Conservation (phyloP, 2,113 vertebrate species). For the Oenanthe melanoleuca region DNA sequence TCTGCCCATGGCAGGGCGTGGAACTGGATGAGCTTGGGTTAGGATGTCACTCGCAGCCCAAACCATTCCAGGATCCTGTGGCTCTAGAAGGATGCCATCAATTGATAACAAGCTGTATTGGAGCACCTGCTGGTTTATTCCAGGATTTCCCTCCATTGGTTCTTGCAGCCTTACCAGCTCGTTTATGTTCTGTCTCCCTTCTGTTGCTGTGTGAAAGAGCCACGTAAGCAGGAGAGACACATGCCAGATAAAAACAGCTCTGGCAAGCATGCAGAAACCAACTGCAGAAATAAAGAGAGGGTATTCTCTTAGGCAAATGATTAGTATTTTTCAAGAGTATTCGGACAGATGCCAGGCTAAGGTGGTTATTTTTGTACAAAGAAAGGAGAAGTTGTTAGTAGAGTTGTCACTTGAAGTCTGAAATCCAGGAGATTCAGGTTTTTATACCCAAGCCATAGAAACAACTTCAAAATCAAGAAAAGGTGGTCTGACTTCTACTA, state of each 20-base stretch:
- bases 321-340: not conserved
- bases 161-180: not conserved
- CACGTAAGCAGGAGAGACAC: not conserved
- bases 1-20: not conserved
- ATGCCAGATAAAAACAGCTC: constrained; percentile 3
- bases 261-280: not conserved
- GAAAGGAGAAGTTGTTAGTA: not conserved
- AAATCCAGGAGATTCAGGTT: not conserved
- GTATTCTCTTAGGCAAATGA: not conserved
- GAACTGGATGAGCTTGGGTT: not conserved
- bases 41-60: not conserved
- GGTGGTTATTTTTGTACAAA: not conserved
- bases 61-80: not conserved
- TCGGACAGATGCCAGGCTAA: not conserved
- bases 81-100: not conserved
- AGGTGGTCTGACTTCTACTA: not conserved
- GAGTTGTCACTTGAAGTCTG: not conserved
- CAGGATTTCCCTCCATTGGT: not conserved
- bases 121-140: not conserved
- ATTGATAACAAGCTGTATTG: not conserved
- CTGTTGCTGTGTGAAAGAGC: constrained; percentile 25
- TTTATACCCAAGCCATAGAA: not conserved
- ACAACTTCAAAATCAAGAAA: not conserved
- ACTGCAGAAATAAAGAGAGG: not conserved
- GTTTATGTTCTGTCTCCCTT: not conserved